phyloP scores from a whole-genome alignment of 2,888 invertebrate genomes.

The Lasius platythorax region DNA sequence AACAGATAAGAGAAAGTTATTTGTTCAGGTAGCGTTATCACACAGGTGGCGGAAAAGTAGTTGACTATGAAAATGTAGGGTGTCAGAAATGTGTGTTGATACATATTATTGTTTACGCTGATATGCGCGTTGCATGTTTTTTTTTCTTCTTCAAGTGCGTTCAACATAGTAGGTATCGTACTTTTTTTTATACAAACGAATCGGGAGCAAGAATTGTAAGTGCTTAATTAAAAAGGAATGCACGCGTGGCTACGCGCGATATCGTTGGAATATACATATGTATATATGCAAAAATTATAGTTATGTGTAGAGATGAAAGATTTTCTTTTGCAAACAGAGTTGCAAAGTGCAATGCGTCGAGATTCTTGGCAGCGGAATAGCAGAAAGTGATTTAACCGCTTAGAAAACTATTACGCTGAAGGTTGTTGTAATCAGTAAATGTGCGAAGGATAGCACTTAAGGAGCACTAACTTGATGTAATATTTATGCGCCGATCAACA shows the following conservation, averaged over 20 bases:
- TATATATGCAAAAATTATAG: not conserved
- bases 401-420: slow-evolving; percentile 52
- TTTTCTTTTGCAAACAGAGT: not conserved
- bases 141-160: not conserved
- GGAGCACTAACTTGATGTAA: slow-evolving; percentile 25
- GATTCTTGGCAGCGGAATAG: slow-evolving; percentile 23
- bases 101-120: not conserved
- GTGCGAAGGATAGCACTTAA: slow-evolving; percentile 38
- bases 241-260: slow-evolving; percentile 6
- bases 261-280: not conserved
- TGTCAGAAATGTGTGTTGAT: not conserved
- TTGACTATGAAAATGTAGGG: not conserved
- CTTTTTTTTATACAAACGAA: not conserved
- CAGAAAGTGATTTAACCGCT: slow-evolving; percentile 53
- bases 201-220: not conserved
- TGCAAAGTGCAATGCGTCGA: not conserved
- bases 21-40: not conserved
- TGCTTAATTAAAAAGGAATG: slow-evolving; percentile 3
- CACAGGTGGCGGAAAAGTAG: not conserved
- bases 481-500: slow-evolving; percentile 32
- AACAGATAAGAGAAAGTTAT: not conserved
- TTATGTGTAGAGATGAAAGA: not conserved
- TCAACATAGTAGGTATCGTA: not conserved
- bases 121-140: no score
- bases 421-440: slow-evolving; percentile 34